phyloP scores from a whole-genome alignment of 2,113 vertebrate species.

The Corythaixoides concolor region DNA sequence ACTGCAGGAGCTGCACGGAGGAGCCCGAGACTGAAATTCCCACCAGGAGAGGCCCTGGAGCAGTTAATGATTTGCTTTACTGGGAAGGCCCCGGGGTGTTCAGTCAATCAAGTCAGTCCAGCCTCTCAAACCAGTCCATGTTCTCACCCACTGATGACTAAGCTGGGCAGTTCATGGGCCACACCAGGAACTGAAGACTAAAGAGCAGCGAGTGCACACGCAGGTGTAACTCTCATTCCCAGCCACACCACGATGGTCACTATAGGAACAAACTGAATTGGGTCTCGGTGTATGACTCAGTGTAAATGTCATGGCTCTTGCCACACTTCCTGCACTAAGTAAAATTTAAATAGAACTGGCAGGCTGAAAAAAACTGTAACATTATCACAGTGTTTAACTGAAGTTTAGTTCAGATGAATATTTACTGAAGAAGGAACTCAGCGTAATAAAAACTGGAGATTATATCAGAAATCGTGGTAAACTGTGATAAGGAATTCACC shows the following conservation, averaged over 20 bases:
- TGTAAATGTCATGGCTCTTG: not conserved
- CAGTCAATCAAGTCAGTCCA: not conserved
- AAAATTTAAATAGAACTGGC: not conserved
- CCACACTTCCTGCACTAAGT: not conserved
- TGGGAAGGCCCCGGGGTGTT: not conserved
- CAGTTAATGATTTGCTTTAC: not conserved
- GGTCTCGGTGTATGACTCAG: not conserved
- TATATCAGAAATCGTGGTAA: not conserved
- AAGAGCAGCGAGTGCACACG: rapidly evolving
- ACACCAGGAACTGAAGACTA: too few species aligned
- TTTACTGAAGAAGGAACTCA: not conserved
- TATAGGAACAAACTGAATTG: not conserved
- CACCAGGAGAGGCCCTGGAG: not conserved
- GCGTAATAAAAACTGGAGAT: not conserved
- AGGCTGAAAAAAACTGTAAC: not conserved
- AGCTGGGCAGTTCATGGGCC: not conserved
- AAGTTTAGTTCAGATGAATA: not conserved
- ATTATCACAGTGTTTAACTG: not conserved
- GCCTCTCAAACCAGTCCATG: not conserved
- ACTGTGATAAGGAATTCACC: not conserved
- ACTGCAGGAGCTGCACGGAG: not conserved
- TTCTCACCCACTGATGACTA: not conserved
- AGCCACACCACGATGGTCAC: not conserved
- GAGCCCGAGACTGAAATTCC: too few species aligned
- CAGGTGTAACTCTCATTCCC: not conserved